Conservation (phyloP, 1,140 invertebrate species). For the Pseudobourletiella spinata region DNA sequence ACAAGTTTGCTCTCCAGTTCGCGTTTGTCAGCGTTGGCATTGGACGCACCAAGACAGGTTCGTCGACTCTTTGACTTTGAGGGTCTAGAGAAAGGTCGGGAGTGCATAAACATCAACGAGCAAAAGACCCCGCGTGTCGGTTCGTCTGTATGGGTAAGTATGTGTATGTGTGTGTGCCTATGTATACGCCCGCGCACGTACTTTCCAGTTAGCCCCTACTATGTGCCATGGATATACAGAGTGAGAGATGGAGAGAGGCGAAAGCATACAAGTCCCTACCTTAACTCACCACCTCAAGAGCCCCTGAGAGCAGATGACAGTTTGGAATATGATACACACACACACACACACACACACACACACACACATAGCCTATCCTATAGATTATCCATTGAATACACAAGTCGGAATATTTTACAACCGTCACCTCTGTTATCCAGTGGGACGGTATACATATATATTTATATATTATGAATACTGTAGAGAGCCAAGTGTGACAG, state of each 20-base stretch:
- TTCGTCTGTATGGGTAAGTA: background rate
- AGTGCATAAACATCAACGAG: constrained; percentile 37
- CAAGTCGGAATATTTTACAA: too few species aligned
- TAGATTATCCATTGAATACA: too few species aligned
- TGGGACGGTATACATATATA: too few species aligned
- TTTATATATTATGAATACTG: too few species aligned
- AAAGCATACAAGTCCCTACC: background rate
- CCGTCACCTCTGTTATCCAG: too few species aligned
- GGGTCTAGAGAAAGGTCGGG: constrained; percentile 34
- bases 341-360: too few species aligned
- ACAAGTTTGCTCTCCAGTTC: constrained; percentile 7
- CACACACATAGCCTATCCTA: too few species aligned
- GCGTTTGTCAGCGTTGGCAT: background rate
- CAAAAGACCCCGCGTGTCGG: background rate
- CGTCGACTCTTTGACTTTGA: constrained; percentile 41
- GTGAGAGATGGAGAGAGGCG: background rate
- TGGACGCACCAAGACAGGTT: constrained; percentile 32
- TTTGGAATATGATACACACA: too few species aligned
- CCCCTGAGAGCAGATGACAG: too few species aligned
- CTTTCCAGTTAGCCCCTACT: background rate
- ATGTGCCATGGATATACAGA: background rate
- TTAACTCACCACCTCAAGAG: too few species aligned
- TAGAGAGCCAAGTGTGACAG: too few species aligned
- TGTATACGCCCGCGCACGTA: background rate
- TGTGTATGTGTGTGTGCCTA: too few species aligned